Conservation (phyloP, 2,113 vertebrate genomes). For the Apaloderma vittatum region DNA sequence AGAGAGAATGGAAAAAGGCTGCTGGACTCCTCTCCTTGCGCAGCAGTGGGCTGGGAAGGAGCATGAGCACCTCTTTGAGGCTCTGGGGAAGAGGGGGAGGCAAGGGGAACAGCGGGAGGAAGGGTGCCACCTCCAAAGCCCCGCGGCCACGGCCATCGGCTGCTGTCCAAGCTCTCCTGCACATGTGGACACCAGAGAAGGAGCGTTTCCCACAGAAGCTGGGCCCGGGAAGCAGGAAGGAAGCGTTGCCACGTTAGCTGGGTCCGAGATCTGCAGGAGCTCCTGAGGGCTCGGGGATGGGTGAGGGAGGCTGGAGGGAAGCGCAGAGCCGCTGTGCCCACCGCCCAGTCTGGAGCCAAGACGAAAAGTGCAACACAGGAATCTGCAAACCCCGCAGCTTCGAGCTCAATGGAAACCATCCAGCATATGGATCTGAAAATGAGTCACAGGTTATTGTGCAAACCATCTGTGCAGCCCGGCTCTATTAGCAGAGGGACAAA, state of each 20-base stretch:
- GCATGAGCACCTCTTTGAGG: neutral
- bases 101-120: neutral
- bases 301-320: neutral
- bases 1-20: neutral
- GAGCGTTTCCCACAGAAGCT: neutral
- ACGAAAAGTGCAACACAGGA: neutral
- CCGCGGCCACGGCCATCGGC: rapidly evolving
- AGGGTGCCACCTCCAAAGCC: neutral
- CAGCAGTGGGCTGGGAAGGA: neutral
- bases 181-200: rapidly evolving
- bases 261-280: neutral
- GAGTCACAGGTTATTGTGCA: neutral
- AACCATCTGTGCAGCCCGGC: neutral
- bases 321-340: rapidly evolving
- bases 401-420: neutral
- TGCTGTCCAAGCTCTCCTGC: neutral
- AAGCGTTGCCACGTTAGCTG: neutral
- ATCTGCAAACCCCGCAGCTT: neutral
- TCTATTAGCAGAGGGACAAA: neutral
- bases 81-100: neutral
- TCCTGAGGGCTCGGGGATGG: neutral
- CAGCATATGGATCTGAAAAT: neutral
- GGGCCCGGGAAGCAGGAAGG: neutral
- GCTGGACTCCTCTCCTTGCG: neutral
- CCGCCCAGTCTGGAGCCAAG: neutral